Percentiles rank a stretch among this genome's conserved stretches.
Conservation (phyloP, 2,888 invertebrate species). For the Melinaea marsaeus region DNA sequence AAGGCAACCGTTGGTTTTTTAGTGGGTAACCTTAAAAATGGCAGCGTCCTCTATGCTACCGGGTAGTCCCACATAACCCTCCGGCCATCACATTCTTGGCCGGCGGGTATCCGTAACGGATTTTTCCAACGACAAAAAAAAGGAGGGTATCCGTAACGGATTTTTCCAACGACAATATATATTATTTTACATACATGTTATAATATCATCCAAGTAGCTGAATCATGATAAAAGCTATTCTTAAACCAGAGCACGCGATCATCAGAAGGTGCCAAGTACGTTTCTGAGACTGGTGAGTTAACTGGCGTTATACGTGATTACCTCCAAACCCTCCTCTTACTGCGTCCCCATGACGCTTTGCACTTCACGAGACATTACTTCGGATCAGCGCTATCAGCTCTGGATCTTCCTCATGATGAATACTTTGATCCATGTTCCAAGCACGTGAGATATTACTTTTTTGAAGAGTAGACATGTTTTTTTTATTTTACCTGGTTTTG, state of each 20-base stretch:
- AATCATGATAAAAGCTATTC: background rate
- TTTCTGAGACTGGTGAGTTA: constrained; percentile 77
- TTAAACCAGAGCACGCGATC: constrained; percentile 59
- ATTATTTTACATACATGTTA: no score
- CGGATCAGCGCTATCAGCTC: constrained; percentile 62
- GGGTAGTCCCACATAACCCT: no score
- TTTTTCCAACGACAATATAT: no score
- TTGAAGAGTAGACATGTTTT: constrained; percentile 50
- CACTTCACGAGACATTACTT: constrained; percentile 79
- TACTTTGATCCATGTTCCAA: constrained; percentile 65
- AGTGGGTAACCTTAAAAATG: no score
- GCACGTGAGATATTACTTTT: constrained; percentile 67
- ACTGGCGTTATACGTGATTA: constrained; percentile 79
- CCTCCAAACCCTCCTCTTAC: constrained; percentile 75
- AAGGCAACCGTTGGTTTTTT: no score
- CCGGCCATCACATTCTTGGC: no score
- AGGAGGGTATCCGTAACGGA: no score
- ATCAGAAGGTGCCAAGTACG: constrained; percentile 76
- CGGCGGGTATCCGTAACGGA: no score
- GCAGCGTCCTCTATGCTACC: no score
- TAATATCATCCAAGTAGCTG: no score
- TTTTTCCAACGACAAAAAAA: no score
- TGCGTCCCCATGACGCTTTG: constrained; percentile 76
- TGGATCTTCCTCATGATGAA: constrained; percentile 70
- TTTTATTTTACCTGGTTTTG: background rate